Conservation (phyloP, 2,888 invertebrate species). For the Drosophila imparisetae region DNA sequence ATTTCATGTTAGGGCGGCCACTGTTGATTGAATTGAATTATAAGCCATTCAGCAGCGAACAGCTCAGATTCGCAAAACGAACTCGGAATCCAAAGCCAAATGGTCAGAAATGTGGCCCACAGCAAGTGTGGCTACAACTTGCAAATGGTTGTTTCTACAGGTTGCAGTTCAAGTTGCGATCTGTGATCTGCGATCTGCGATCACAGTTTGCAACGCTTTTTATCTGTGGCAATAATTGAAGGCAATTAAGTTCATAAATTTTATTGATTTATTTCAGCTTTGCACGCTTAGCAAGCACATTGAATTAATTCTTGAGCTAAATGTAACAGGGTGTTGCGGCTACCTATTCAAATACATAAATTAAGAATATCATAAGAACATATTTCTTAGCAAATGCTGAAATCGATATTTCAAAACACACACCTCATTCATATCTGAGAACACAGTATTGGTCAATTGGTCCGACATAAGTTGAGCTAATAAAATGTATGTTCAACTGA, state of each 20-base stretch:
- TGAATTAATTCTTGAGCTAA: constrained; percentile 55
- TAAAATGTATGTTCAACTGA: neutral
- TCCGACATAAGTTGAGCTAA: neutral
- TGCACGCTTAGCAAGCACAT: constrained; percentile 60
- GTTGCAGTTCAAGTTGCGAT: constrained; percentile 37
- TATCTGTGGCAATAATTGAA: constrained; percentile 73
- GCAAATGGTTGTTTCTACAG: constrained; percentile 38
- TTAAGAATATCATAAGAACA: neutral
- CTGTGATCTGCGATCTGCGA: constrained; percentile 14
- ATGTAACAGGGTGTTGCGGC: constrained; percentile 57
- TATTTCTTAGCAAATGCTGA: neutral
- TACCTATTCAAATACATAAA: neutral
- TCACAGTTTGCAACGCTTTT: constrained; percentile 49
- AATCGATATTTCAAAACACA: neutral
- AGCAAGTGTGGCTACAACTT: constrained; percentile 14
- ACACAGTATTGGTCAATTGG: neutral
- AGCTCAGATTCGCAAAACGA: constrained; percentile 13
- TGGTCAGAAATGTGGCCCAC: constrained; percentile 21
- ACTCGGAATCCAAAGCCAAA: constrained; percentile 24
- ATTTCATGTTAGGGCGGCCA: constrained; percentile 72
- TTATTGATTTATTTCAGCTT: constrained; percentile 76
- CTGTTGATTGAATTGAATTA: constrained; percentile 76
- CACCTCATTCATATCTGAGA: neutral
- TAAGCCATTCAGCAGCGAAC: constrained; percentile 31
- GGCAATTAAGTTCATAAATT: constrained; percentile 80